Base-by-base conservation (phyloP, 2,888 invertebrate species). In the Andricus quercusramuli region DNA sequence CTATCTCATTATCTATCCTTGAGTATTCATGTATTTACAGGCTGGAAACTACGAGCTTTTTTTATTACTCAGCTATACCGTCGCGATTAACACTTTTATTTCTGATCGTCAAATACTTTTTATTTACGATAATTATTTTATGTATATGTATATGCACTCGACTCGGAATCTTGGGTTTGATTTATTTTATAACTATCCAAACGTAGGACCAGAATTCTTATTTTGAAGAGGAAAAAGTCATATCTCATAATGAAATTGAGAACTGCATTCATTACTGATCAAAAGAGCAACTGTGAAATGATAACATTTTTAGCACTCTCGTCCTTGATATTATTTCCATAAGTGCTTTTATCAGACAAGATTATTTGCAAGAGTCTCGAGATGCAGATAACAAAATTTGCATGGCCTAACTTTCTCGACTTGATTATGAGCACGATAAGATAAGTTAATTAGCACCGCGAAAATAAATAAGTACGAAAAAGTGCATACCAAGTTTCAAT, bases 21-120 rank as follows among this genome's bases (percentile, higher is more conserved):
- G 77, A 81, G 79, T 82, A 83, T 79, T 86, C 85, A 83, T 85
- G 81, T 89, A 88, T 89, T 83, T 89, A 89, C 89, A 88, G 85
- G 83, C 86, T 88, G 87, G 29, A 59, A 74, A 74, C 37, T 59
- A 59, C 20, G 25, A 59, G 15, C 56, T 74, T n/a, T 59, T 74
- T 74, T 41, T 67, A 41, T 66, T 29, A 32, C 70, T 77, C 67
- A 56, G 64, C 64, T 64, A 64, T 29, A 64, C 64, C 41, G 77
- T 41, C 25, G 74, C 76, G 74, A 77, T 80, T 76, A 29, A 32
- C 66, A 64, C 64, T 64, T 64, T 64, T 29, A 64, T 64, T 25
- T 64, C 29, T 44, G 81, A 80, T 78, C 67, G 67, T 66, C 22
- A 68, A 70, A 41, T 59, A 80, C 78, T 47, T 78, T 82, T 64